Evolutionary conservation across 2,113 vertebrate species (phyloP).

Genomic region (Aplodontia rufa): DNA sequence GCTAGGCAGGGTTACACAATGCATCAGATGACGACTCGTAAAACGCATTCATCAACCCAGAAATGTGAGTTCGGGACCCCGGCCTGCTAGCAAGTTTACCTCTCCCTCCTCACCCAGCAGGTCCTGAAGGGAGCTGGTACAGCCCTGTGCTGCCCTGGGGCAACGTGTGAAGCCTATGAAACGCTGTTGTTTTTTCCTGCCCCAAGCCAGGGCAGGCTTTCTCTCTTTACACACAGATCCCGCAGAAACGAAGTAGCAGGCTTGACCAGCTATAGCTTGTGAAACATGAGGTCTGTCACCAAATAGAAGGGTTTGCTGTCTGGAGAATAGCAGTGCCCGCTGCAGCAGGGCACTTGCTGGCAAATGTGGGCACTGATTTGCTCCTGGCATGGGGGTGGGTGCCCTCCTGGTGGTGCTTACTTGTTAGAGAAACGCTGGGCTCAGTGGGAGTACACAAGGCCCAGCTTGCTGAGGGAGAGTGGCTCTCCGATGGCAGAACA

Average conservation of each 20-base stretch:
- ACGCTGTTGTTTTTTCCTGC: background rate
- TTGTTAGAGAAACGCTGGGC: too few species aligned
- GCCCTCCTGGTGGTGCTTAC: background rate
- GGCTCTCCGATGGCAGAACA: too few species aligned
- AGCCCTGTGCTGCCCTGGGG: background rate
- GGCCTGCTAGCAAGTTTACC: background rate
- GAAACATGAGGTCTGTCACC: background rate
- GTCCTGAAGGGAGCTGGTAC: background rate
- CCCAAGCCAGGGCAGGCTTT: background rate
- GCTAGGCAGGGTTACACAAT: background rate
- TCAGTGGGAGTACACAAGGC: too few species aligned
- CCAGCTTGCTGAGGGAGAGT: too few species aligned
- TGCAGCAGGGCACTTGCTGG: background rate
- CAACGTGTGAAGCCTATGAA: fast-evolving
- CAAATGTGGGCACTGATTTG: too few species aligned
- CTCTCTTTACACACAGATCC: background rate
- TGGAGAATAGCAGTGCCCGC: background rate
- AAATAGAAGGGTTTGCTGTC: background rate
- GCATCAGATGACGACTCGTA: fast-evolving
- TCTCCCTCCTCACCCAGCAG: background rate
- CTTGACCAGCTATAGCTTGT: background rate
- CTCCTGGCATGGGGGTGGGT: background rate
- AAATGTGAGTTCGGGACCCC: background rate
- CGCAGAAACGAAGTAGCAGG: background rate
- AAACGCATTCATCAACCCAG: background rate